Evolutionary conservation across 1,140 invertebrate species (phyloP), one percentile per base, ranked within the genome.

Genomic region (Neelides sp.): DNA sequence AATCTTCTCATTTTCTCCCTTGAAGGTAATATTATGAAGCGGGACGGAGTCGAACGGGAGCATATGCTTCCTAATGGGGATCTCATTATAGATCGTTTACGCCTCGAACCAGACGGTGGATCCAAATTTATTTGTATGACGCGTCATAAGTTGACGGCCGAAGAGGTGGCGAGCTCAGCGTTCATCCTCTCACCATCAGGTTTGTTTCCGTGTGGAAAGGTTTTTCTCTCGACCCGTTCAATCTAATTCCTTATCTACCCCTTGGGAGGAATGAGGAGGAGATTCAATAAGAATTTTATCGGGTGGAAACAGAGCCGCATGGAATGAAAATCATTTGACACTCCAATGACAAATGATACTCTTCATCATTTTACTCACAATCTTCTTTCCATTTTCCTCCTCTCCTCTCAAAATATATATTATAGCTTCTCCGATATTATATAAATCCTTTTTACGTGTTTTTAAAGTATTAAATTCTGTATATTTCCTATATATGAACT

Each of bases 11-110:
- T 50, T 44, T 28, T 50, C 37, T 28, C 26, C 42, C 17, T 50
- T 45, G 19, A 5, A 53, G 52, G 52, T 49, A 42, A 34, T n/a
- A n/a, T n/a, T n/a, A n/a, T n/a, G 12, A 26, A 49, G 36, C 13
- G 19, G 13, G 35, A 48, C 15, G n/a, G 7, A 3, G 48, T 35
- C 10, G 49, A 42, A 20, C 51, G 48, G 28, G 53, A 41, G 20
- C 56, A 58, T 48, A 26, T 54, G 13, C 48, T 58, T 17, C 56
- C 56, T 37, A 58, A 54, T 54, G 56, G 56, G 15, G 56, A 58
- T 37, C 52, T 58, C 32, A 41, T 58, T 30, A 45, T 58, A 4
- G 42, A 58, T 48, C 46, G 34, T 22, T 15, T 58, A 5, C 10
- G 27, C 13, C 4, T 23, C 35, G 48, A 54, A 45, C 30, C 34